Percentiles rank a stretch among this genome's conserved stretches.
These are phyloP conservation scores for Empidonax alnorum DNA, from an alignment of 2,113 vertebrate species.

Conservation along the genomic window DNA sequence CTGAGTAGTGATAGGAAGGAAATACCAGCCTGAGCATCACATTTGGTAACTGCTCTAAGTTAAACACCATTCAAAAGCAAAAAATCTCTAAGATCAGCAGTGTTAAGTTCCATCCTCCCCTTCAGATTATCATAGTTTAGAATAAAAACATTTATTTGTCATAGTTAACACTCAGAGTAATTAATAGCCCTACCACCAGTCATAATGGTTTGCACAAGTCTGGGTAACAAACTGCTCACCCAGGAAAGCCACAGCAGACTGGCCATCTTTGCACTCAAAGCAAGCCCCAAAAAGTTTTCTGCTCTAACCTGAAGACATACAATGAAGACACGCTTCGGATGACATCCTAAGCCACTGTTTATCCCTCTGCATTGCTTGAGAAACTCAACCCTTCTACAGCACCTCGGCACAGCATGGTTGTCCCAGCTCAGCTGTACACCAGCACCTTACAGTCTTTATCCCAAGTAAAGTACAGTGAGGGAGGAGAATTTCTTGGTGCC, in stretches of 20 bases:
- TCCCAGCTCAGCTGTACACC: accelerated
- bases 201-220: not conserved
- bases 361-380: not conserved
- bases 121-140: not conserved
- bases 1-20: not conserved
- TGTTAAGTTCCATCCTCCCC: not conserved
- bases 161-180: not conserved
- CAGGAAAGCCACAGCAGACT: not conserved
- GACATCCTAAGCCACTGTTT: not conserved
- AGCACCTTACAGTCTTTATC: not conserved
- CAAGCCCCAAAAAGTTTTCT: not conserved
- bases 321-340: accelerated
- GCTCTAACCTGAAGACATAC: not conserved
- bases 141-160: not conserved
- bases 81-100: not conserved
- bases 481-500: not conserved
- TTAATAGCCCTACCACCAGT: not conserved
- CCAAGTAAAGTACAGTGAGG: not conserved
- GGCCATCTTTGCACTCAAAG: not conserved
- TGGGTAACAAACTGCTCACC: not conserved
- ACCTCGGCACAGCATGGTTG: not conserved
- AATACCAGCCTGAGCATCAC: not conserved
- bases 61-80: not conserved
- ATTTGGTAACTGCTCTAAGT: not conserved
- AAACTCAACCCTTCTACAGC: not conserved